Conservation (phyloP, 2,888 invertebrate species). For the Allacma fusca region DNA sequence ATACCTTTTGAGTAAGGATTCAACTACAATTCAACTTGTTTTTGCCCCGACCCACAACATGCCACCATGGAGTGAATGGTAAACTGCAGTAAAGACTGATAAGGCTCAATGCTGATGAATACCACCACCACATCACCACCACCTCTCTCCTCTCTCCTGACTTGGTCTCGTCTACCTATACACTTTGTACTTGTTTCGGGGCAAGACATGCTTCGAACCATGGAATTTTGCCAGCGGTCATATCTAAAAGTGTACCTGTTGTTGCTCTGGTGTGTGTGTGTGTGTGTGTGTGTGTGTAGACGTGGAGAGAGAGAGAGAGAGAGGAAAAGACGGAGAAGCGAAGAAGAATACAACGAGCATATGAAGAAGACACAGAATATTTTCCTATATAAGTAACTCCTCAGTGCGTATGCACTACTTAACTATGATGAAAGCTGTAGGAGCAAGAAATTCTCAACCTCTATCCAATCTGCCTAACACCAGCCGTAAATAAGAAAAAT, state of each 20-base stretch:
- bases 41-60: background rate
- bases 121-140: background rate
- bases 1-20: too few relatives aligned
- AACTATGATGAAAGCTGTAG: slow-evolving; percentile 8
- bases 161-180: background rate
- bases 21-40: slow-evolving; percentile 6
- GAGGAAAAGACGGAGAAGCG: background rate
- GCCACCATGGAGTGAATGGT: slow-evolving; percentile 2
- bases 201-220: slow-evolving; percentile 47
- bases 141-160: background rate
- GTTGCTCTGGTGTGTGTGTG: slow-evolving; percentile 7
- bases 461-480: background rate
- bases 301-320: background rate
- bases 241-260: slow-evolving; percentile 54
- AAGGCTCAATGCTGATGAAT: slow-evolving; percentile 17
- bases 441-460: slow-evolving; percentile 4
- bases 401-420: slow-evolving; percentile 6
- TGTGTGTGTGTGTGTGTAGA: background rate
- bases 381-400: background rate
- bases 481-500: background rate
- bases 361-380: slow-evolving; percentile 3
- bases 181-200: slow-evolving; percentile 32
- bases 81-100: slow-evolving; percentile 9
- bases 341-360: background rate
- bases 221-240: slow-evolving; percentile 60